These are phyloP conservation scores for Melitaea athalia DNA, from an alignment of 2,888 invertebrate genomes.

Conservation along the genomic window DNA sequence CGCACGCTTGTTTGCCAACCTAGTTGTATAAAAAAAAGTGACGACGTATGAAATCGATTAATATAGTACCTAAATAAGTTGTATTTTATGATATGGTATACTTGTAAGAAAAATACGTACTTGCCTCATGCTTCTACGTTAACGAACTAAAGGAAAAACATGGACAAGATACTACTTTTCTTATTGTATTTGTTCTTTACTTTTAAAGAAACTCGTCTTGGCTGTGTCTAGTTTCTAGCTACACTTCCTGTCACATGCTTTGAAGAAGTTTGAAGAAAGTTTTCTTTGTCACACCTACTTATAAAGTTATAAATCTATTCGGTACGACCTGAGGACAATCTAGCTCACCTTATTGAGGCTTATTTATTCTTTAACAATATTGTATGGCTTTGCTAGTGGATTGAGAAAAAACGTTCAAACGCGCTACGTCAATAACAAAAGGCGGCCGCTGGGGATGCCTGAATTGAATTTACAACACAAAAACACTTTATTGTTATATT, in stretches of 20 bases:
- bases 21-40: too few species aligned
- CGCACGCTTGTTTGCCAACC: too few species aligned
- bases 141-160: too few species aligned
- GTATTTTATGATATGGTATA: too few species aligned
- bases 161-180: too few species aligned
- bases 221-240: background rate
- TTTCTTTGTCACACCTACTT: slow-evolving; percentile 24
- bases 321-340: slow-evolving; percentile 18
- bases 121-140: too few species aligned
- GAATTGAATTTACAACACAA: slow-evolving; percentile 18
- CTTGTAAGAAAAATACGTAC: too few species aligned
- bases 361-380: slow-evolving; percentile 26
- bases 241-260: background rate
- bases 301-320: slow-evolving; percentile 11
- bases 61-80: too few species aligned
- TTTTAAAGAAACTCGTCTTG: too few species aligned
- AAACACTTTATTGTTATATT: slow-evolving; percentile 19
- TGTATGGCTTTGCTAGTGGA: slow-evolving; percentile 5
- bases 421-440: slow-evolving; percentile 15
- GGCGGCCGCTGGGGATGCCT: slow-evolving; percentile 11
- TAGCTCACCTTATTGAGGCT: slow-evolving; percentile 26
- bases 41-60: too few species aligned
- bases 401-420: slow-evolving; percentile 15
- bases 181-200: too few species aligned
- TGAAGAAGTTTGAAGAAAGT: background rate